Conservation (phyloP, 1,140 invertebrate genomes). For the Apis laboriosa region DNA sequence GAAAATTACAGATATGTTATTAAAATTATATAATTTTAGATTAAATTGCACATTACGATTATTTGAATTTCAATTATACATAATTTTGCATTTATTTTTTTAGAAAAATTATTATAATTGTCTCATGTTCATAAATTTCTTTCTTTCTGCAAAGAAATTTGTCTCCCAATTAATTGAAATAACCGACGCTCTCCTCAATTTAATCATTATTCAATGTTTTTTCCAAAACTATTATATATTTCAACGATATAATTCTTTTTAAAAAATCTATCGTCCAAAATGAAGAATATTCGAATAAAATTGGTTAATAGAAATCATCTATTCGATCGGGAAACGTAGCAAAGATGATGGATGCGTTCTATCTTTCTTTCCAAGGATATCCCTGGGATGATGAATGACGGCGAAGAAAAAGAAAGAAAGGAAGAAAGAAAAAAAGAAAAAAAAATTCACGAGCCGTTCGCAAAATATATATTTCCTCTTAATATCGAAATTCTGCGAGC, state of each 20-base stretch:
- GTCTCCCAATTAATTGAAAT: too few species aligned
- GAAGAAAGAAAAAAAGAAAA: too few species aligned
- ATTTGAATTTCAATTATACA: too few species aligned
- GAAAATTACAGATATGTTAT: too few species aligned
- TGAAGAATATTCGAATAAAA: neutral
- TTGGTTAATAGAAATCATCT: neutral
- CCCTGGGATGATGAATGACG: neutral
- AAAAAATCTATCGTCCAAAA: neutral
- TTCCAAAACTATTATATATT: neutral
- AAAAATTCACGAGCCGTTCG: slow-evolving; percentile 8
- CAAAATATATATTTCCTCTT: neutral
- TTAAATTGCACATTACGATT: too few species aligned
- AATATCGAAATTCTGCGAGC: slow-evolving; percentile 10
- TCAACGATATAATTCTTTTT: too few species aligned
- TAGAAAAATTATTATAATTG: too few species aligned
- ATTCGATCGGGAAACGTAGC: neutral
- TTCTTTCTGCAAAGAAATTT: too few species aligned
- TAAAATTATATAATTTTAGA: too few species aligned
- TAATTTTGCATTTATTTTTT: too few species aligned
- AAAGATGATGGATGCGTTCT: neutral
- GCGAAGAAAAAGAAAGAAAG: neutral
- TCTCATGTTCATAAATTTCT: too few species aligned
- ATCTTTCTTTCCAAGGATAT: neutral
- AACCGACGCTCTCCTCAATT: too few species aligned
- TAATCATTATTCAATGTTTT: neutral